Conservation (phyloP, 2,113 vertebrate species). For the Chelonoidis abingdonii region DNA sequence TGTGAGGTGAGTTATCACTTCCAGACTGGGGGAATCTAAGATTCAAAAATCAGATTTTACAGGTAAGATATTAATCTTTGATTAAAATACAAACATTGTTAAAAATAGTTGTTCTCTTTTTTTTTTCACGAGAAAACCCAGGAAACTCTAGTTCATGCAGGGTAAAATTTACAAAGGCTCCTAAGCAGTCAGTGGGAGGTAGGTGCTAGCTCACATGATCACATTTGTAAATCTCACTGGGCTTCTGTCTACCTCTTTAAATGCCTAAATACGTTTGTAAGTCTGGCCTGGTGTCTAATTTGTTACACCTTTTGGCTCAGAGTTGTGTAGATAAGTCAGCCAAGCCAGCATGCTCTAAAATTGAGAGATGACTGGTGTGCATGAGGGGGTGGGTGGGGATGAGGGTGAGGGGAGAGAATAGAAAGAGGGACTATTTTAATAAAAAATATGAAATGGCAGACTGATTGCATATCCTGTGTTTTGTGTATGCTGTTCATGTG, state of each 20-base stretch:
- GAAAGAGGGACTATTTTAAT: background rate
- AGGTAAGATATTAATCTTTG: conserved; percentile 59
- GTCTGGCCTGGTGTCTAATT: background rate
- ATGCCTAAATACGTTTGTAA: background rate
- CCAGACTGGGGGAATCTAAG: background rate
- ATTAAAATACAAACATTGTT: background rate
- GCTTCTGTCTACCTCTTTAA: background rate
- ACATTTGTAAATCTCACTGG: background rate
- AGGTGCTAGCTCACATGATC: background rate
- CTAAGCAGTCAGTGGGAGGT: background rate
- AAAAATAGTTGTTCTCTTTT: background rate
- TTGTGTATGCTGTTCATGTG: background rate
- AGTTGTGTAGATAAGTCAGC: background rate
- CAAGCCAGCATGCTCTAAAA: background rate
- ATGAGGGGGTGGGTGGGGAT: accelerated
- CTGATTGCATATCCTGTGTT: background rate
- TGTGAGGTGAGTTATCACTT: conserved; percentile 37
- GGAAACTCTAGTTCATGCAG: background rate
- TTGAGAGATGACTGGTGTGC: background rate
- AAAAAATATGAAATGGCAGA: background rate
- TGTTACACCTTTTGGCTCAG: background rate
- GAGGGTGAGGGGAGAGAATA: background rate
- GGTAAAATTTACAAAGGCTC: background rate
- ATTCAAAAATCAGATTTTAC: conserved; percentile 33
- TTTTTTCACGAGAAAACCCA: background rate